These are phyloP conservation scores for Galaxias olidus DNA, from an alignment of 2,797 vertebrate species.

Conservation along the genomic window DNA sequence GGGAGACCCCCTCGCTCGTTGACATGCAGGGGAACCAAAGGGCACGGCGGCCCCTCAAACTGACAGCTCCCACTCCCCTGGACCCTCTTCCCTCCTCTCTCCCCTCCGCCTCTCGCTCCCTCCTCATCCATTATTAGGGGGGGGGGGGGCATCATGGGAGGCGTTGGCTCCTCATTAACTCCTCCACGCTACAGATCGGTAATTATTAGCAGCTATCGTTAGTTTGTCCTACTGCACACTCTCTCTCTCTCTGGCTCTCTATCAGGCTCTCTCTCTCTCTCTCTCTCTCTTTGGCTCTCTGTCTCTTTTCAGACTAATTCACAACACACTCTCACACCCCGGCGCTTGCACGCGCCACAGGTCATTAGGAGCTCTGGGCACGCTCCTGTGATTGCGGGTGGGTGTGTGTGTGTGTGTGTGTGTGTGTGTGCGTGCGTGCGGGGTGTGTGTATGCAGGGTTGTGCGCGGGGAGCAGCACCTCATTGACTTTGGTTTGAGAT, in stretches of 20 bases:
- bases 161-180: slow-evolving; percentile 75
- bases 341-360: slow-evolving; percentile 48
- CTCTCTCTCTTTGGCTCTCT: neutral
- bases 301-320: slow-evolving; percentile 49
- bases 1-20: slow-evolving; percentile 66
- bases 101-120: slow-evolving; percentile 31
- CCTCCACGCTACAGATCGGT: slow-evolving; percentile 72
- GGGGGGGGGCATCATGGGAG: slow-evolving; percentile 69
- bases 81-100: slow-evolving; percentile 1
- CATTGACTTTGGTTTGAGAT: slow-evolving; percentile 44
- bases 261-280: neutral
- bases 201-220: slow-evolving; percentile 75
- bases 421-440: slow-evolving; percentile 6
- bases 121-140: slow-evolving; percentile 72
- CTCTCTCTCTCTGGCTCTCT: neutral
- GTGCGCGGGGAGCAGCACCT: slow-evolving; percentile 22
- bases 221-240: slow-evolving; percentile 61
- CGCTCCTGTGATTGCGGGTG: slow-evolving; percentile 16
- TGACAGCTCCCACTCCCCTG: slow-evolving; percentile 62
- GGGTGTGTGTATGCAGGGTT: slow-evolving; percentile 11
- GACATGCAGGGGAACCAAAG: slow-evolving; percentile 74
- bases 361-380: slow-evolving; percentile 54
- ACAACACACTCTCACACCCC: slow-evolving; percentile 65
- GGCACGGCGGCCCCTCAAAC: slow-evolving; percentile 69
- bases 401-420: slow-evolving; percentile 9